Percentiles rank a stretch among this genome's conserved stretches.
These are phyloP conservation scores for Centrocercus urophasianus DNA, from an alignment of 2,113 vertebrate genomes.

Conservation along the genomic window DNA sequence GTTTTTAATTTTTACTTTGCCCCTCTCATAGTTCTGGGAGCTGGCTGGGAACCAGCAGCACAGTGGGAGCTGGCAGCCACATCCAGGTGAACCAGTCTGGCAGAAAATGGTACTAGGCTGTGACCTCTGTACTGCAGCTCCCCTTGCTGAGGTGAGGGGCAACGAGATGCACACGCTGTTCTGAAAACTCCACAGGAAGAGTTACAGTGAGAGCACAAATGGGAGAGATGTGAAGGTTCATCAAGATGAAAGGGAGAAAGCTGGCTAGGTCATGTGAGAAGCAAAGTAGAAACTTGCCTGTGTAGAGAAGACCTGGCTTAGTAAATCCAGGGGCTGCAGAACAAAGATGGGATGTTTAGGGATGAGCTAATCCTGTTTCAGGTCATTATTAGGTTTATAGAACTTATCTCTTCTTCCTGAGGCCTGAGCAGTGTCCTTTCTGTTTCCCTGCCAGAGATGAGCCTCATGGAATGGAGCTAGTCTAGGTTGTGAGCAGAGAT, in stretches of 20 bases:
- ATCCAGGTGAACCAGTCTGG: constrained; percentile 26
- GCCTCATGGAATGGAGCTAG: neutral
- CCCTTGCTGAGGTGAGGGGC: neutral
- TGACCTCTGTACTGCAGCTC: neutral
- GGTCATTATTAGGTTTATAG: neutral
- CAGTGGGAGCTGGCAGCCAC: neutral
- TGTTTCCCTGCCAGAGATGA: neutral
- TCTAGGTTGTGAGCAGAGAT: neutral
- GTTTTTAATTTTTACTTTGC: constrained; percentile 15
- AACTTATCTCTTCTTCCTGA: neutral
- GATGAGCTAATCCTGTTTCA: neutral
- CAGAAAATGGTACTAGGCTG: neutral
- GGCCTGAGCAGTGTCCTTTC: fast-evolving
- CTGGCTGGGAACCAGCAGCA: neutral
- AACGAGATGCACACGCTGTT: neutral
- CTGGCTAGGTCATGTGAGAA: neutral
- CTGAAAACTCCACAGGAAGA: neutral
- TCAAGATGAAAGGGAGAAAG: neutral
- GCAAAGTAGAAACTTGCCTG: neutral
- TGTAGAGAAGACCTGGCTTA: neutral
- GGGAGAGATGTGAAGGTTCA: neutral
- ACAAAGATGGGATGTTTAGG: neutral
- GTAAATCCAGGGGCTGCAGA: neutral
- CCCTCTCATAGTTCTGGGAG: neutral
- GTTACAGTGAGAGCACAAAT: neutral